Base-by-base conservation (phyloP, 1,140 invertebrate genomes). In the Homalodisca vitripennis region DNA sequence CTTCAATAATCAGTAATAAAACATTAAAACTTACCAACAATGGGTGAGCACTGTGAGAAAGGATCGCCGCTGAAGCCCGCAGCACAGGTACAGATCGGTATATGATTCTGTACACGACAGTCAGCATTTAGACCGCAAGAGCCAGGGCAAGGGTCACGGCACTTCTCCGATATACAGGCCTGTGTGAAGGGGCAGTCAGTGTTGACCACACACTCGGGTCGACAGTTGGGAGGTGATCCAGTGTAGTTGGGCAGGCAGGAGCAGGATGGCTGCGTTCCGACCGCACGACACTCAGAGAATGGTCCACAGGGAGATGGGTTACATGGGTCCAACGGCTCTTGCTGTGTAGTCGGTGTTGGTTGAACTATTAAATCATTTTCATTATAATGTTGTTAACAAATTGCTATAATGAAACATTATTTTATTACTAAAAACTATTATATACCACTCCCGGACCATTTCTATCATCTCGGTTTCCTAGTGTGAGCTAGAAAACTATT, bases 51-150 rank as follows among this genome's bases (percentile, higher is more conserved):
- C 46, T 80, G 77, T 29, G 74, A 77, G 65, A 83, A 88, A 17
- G 89, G 86, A 83, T 90, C 86, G 55, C 88, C 88, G 66, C 82
- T 85, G 74, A 81, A 83, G 30, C 85, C 86, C 69, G 82, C 72
- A 31, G 82, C 81, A 78, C 91, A 93, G 1, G 85, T 78, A 75
- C 91, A 93, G 24, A 86, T 85, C 20, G 90, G 88, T 24, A 87
- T 88, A 75, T 92, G 91, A 75, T 91, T 91, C 29, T 88, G 85
- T n/a, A 92, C 89, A 71, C 81, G 82, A 76, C 91, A 92, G 63
- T 89, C 82, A 1, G 89, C 85, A 75, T 88, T 87, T 31, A 82
- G 72, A 24, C 90, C 89, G 76, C 91, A 92, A 6, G 86, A 85
- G 24, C 87, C 87, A 64, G 83, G 79, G 73, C 89, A 91, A 46